phyloP scores from a whole-genome alignment of 2,888 invertebrate genomes.

The Microctonus aethiopoides region DNA sequence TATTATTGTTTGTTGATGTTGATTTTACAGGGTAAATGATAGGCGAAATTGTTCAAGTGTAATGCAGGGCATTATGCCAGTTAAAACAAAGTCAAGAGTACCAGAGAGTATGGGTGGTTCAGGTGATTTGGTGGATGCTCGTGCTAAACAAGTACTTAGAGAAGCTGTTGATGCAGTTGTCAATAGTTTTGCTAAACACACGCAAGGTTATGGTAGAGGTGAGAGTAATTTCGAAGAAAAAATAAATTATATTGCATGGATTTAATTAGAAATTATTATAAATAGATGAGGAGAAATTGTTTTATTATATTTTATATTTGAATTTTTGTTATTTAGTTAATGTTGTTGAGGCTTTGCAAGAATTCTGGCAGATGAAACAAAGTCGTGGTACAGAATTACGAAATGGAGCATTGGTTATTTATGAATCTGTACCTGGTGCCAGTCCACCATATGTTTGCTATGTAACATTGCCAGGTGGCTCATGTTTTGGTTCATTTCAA shows the following conservation, averaged over 20 bases:
- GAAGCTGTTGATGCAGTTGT: constrained; percentile 81
- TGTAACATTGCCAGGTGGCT: constrained; percentile 93
- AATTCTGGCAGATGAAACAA: constrained; percentile 98
- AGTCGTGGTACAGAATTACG: constrained; percentile 86
- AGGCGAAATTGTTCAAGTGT: constrained; percentile 42
- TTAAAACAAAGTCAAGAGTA: constrained; percentile 63
- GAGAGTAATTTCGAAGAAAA: constrained; percentile 49
- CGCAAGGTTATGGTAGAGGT: constrained; percentile 79
- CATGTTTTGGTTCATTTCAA: constrained; percentile 95
- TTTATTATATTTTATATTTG: no score
- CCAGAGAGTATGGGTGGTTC: constrained; percentile 64
- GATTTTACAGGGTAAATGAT: constrained; percentile 53
- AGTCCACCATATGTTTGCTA: constrained; percentile 95
- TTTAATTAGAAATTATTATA: not conserved
- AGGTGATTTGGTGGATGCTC: constrained; percentile 68
- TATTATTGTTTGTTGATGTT: not conserved
- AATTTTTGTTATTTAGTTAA: constrained; percentile 76
- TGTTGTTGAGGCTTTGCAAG: constrained; percentile 94
- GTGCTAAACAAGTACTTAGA: constrained; percentile 72
- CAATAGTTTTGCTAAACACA: constrained; percentile 79
- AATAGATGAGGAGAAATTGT: no score
- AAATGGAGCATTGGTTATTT: constrained; percentile 91
- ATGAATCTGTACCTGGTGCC: constrained; percentile 92
- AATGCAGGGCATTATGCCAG: constrained; percentile 65
- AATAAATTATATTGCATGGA: not conserved